Evolutionary conservation across 2,888 invertebrate species (phyloP), one percentile per base, ranked within the genome.

Genomic region (Protula sp.): DNA sequence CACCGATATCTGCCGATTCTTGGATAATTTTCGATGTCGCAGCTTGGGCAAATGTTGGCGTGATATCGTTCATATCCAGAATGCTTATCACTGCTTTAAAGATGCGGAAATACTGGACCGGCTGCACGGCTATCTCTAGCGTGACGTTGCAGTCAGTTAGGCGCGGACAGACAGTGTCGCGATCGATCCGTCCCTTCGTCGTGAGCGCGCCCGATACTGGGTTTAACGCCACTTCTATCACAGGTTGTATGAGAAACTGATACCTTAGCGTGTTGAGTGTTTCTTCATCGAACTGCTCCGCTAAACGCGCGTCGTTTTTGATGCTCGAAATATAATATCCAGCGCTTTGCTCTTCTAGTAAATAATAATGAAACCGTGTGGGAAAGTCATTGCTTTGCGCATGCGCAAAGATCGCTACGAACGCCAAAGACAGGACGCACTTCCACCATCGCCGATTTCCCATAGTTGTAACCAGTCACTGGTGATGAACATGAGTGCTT

Each of bases 31-130:
- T 22, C 5, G 30, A 22, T 5, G 45, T 38, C 24, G 26, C 28
- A 22, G n/a, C 3, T 24, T 55, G 31, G 14, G 55, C 24, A 28
- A 55, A 55, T 2, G 5, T 24, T 24, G 55, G 55, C 24, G 28
- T 38, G 45, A 28, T 55, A 30, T 55, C 55, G 9, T 55, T 55
- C 3, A 55, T 30, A n/a, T 55, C 55, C 1, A 31, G 38, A 19
- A 55, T 55, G 30, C 45, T 9, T 5, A 55, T 22, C 31, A 24
- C 24, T 22, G 45, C 55, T n/a, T 30, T 30, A 3, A 55, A 28
- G 28, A 55, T 30, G 14, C 28, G 38, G 30, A 55, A 55, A 22
- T 31, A 55, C 30, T 38, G 26, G 26, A 55, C 26, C 28, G 31
- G 55, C 14, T 55, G 50, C 22, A 50, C 22, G 22, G 50, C 14